These are phyloP conservation scores for Aldabrachelys gigantea DNA, from an alignment of 2,113 vertebrate genomes.

Conservation along the genomic window DNA sequence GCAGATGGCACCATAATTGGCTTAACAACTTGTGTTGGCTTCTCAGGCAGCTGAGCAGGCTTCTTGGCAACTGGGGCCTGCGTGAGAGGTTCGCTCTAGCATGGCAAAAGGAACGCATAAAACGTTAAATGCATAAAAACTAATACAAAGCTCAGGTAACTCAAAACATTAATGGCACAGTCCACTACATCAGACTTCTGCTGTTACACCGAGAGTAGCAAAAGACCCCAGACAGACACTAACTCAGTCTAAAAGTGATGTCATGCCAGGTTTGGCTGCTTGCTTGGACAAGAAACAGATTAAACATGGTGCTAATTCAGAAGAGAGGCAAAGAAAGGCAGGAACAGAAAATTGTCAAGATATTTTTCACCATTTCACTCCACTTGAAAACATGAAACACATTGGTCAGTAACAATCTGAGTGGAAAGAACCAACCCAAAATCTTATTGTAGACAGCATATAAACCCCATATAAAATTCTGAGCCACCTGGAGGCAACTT, in stretches of 20 bases:
- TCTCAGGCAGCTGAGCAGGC: constrained; percentile 65
- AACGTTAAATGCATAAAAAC: not conserved
- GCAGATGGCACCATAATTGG: constrained; percentile 57
- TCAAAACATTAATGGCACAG: not conserved
- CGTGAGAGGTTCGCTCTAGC: constrained; percentile 70
- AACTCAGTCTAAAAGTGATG: not conserved
- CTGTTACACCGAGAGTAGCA: not conserved
- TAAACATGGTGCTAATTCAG: not conserved
- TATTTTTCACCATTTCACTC: not conserved
- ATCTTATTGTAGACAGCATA: not conserved
- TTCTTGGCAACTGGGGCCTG: constrained; percentile 78
- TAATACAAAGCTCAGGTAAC: not conserved
- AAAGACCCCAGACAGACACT: not conserved
- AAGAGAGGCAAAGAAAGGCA: not conserved
- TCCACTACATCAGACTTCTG: not conserved
- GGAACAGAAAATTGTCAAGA: not conserved
- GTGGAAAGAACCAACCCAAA: not conserved
- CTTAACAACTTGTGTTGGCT: constrained; percentile 68
- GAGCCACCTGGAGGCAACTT: not conserved
- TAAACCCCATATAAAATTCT: not conserved
- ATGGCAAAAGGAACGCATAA: constrained; percentile 3
- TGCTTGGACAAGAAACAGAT: not conserved
- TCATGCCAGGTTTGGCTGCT: not conserved
- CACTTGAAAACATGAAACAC: not conserved
- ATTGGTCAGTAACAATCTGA: not conserved